Conservation (phyloP, 2,113 vertebrate species). For the Tringa solitaria region DNA sequence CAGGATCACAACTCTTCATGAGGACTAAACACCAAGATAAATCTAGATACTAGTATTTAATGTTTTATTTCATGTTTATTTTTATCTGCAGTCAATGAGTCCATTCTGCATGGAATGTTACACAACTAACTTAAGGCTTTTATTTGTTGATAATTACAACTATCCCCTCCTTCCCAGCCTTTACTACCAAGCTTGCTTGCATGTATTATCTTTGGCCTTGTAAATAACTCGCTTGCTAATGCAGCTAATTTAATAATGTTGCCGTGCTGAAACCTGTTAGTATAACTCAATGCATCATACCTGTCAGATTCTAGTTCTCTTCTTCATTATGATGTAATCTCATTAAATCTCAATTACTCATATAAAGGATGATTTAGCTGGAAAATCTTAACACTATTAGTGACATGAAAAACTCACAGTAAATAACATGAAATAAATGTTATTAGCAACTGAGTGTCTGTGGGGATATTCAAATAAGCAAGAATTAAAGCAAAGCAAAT, state of each 20-base stretch:
- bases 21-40: conserved; percentile 1
- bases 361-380: conserved; percentile 73
- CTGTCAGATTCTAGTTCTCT: conserved; percentile 74
- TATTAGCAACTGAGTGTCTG: conserved; percentile 66
- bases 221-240: conserved; percentile 51
- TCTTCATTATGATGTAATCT: conserved; percentile 77
- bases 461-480: conserved; percentile 70
- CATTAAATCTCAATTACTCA: conserved; percentile 80
- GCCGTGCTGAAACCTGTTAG: conserved; percentile 70
- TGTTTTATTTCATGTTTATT: conserved; percentile 15
- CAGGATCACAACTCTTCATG: not conserved
- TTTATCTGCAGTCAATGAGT: not conserved
- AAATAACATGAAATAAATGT: conserved; percentile 74
- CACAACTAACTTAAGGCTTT: conserved; percentile 57
- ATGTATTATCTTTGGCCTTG: conserved; percentile 26
- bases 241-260: conserved; percentile 58
- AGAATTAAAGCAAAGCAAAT: conserved; percentile 69
- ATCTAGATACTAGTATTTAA: conserved; percentile 11
- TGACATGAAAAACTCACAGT: conserved; percentile 77
- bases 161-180: not conserved
- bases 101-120: conserved; percentile 71
- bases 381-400: conserved; percentile 78
- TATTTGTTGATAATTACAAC: not conserved
- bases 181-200: not conserved
- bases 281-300: conserved; percentile 71